Base-by-base conservation (phyloP, 37 sponge, comb jelly and placozoan genomes). In the Oopsacas minuta region DNA sequence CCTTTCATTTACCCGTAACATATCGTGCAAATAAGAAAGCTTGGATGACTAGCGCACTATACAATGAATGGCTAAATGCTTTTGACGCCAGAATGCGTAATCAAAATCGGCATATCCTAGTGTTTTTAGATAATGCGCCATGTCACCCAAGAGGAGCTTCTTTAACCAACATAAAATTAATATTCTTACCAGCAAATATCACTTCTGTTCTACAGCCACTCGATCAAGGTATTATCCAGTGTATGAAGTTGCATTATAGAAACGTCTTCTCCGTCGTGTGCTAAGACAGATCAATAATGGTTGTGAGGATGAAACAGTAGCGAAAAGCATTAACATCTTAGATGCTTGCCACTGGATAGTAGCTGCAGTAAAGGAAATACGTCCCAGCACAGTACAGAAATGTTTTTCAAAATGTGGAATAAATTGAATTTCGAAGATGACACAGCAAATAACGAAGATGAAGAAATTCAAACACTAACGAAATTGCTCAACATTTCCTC, bases 21-120 rank as follows among this genome's bases (percentile, higher is more conserved):
- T 42, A 42, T 42, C 49, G 49, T 42, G 81, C 81, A 20, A 81
- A 20, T 28, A 81, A 81, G 81, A 81, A 81, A 81, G 81, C 81
- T 32, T 81, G 81, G 81, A 81, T 81, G 81, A 81, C 81, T 35
- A 42, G 49, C 15, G 12, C 8, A 15, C 15, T 42, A 42, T 42
- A 42, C 15, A 8, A 42, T 15, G 49, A 42, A 15, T 42, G 49
- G 49, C 49, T 42, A 42, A 42, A 42, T 15, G 49, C 15, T 17
- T 42, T 42, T 42, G 49, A 42, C 49, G 15, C 49, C 8, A 42
- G 49, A 42, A 17, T 42, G 49, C 8, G 49, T 42, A 42, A 8
- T 17, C 49, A 42, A 15, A 15, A 42, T 42, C 49, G 49, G 49
- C 49, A 42, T 42, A 42, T 42, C 49, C 15, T 42, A 42, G 8